These are phyloP conservation scores for Zosterops japonicus DNA, from an alignment of 2,113 vertebrate genomes.

Conservation along the genomic window DNA sequence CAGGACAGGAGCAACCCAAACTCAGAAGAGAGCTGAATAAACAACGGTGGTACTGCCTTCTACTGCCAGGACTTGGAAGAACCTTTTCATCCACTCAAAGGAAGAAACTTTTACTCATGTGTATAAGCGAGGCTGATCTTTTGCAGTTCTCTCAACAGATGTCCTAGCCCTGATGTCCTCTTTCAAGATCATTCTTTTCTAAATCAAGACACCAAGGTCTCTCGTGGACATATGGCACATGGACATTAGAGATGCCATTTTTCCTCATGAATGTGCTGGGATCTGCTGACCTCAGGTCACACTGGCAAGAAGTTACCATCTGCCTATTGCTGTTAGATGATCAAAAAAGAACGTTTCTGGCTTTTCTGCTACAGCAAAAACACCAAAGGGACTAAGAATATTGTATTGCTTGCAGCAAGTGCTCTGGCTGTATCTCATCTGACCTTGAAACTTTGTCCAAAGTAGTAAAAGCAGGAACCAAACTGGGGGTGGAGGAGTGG, in stretches of 20 bases:
- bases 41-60: not conserved
- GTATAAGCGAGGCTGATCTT: not conserved
- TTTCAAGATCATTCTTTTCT: slow-evolving; percentile 54
- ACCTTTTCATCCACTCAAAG: not conserved
- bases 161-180: not conserved
- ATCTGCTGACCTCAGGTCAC: slow-evolving; percentile 39
- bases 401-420: not conserved
- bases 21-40: not conserved
- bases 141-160: slow-evolving; percentile 26
- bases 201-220: slow-evolving; percentile 18
- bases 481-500: not conserved
- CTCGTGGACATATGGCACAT: not conserved
- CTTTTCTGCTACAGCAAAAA: not conserved
- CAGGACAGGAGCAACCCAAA: not conserved
- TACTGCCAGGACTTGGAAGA: not conserved
- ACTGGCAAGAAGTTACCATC: slow-evolving; percentile 33
- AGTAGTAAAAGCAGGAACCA: slow-evolving; percentile 3
- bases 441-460: slow-evolving; percentile 50
- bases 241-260: not conserved
- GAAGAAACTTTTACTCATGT: not conserved
- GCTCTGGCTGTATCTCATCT: not conserved
- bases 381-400: not conserved
- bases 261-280: not conserved
- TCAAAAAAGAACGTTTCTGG: not conserved
- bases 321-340: slow-evolving; percentile 27